A percentile compares a stretch with the other conserved stretches of the same genome.
Conservation (phyloP, 2,888 invertebrate genomes). For the Laothoe populi region DNA sequence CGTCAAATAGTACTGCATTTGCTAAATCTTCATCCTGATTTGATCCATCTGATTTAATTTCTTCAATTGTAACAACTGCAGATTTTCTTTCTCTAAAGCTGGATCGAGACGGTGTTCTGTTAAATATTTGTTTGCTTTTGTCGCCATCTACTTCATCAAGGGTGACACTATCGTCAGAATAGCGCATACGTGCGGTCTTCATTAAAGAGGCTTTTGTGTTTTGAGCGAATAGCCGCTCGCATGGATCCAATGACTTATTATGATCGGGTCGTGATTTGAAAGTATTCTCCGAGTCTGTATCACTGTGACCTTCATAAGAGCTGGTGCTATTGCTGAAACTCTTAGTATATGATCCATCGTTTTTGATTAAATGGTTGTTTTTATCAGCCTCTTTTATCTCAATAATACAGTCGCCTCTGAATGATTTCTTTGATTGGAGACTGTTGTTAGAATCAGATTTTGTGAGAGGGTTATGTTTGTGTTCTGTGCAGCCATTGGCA, state of each 20-base stretch:
- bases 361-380: constrained; percentile 58
- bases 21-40: constrained; percentile 70
- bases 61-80: constrained; percentile 78
- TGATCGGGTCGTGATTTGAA: constrained; percentile 64
- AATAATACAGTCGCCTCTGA: constrained; percentile 71
- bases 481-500: constrained; percentile 88
- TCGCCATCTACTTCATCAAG: constrained; percentile 79
- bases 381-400: constrained; percentile 74
- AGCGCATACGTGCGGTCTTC: constrained; percentile 86
- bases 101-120: constrained; percentile 66
- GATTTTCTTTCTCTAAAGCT: constrained; percentile 78
- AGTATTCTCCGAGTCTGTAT: constrained; percentile 86
- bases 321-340: constrained; percentile 86
- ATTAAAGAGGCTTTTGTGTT: constrained; percentile 86
- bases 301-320: constrained; percentile 87
- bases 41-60: constrained; percentile 74
- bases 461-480: constrained; percentile 71
- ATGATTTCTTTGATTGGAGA: constrained; percentile 74
- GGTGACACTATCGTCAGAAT: constrained; percentile 77
- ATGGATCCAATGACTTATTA: constrained; percentile 67
- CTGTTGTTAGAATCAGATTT: constrained; percentile 79
- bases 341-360: constrained; percentile 68
- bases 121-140: constrained; percentile 67
- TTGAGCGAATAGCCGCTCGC: constrained; percentile 82
- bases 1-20: constrained; percentile 67